Evolutionary conservation across 2,888 invertebrate species (phyloP), one percentile per base, ranked within the genome.

Genomic region (Selenia dentaria): DNA sequence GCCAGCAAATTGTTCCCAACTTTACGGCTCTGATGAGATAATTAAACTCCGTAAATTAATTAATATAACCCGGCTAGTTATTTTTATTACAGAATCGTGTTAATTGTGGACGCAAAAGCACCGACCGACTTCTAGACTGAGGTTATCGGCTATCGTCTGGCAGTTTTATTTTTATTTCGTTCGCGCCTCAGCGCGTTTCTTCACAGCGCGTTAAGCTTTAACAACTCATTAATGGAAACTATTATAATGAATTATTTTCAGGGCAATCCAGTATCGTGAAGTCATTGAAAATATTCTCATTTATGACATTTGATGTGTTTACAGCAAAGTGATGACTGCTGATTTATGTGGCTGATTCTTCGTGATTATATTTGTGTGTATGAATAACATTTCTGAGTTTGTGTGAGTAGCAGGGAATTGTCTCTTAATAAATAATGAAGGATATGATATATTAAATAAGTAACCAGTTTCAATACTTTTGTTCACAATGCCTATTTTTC

Each of bases 1-100:
- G 59, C 68, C 68, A 68, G 75, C 77, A 73, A 82, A 81, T 72
- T 83, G 77, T 74, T 74, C 79, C 73, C 73, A 70, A 73, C 74
- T 76, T 73, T 70, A 74, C 74, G 67, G 72, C 71, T 67, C 70
- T 83, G 86, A 88, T 82, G 84, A 84, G 84, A 83, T 85, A 87
- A 88, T 89, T 87, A 88, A 81, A 79, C 71, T 77, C 74, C 69
- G 75, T 82, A 85, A 83, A 85, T 85, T 87, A 86, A 88, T 87
- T 87, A 83, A 76, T 79, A 78, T 75, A 41, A 74, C 65, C 70
- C 74, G 71, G 62, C 79, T 78, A 78, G 74, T 79, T 78, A 76
- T 73, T 81, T 82, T 81, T 78, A 79, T 75, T 73, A 80, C 68
- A 67, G 70, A 74, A 74, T 74, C 74, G 75, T 73, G 73, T 79